Conservation (phyloP, 1,140 invertebrate species). For the Ceratitis capitata region DNA sequence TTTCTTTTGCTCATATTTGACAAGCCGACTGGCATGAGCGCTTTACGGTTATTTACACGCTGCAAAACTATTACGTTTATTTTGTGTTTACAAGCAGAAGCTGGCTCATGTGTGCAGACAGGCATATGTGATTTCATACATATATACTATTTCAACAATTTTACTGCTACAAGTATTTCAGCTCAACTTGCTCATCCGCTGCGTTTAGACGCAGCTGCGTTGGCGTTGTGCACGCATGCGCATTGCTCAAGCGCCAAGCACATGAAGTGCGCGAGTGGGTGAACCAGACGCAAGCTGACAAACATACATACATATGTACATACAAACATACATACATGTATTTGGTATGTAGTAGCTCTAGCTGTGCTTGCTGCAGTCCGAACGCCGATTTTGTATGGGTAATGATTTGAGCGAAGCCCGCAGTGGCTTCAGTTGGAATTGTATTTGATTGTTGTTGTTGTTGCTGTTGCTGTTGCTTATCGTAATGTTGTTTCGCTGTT, state of each 20-base stretch:
- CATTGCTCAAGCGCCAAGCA: background rate
- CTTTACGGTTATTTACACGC: background rate
- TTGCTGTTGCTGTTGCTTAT: background rate
- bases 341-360: too few relatives aligned
- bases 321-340: too few relatives aligned
- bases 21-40: background rate
- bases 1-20: too few relatives aligned
- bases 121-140: background rate
- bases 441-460: background rate
- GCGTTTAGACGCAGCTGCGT: background rate
- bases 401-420: background rate
- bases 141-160: background rate
- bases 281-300: background rate
- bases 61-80: background rate
- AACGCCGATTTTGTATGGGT: background rate
- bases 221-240: constrained; percentile 28
- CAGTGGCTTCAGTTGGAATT: too few relatives aligned
- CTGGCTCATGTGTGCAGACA: too few relatives aligned
- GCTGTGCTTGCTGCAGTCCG: too few relatives aligned
- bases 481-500: background rate
- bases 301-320: too few relatives aligned
- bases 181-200: too few relatives aligned
- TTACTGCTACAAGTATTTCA: background rate
- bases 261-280: background rate
- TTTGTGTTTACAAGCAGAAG: too few relatives aligned